These are phyloP conservation scores for Anaspis maculata DNA, from an alignment of 2,888 invertebrate genomes.

Conservation along the genomic window DNA sequence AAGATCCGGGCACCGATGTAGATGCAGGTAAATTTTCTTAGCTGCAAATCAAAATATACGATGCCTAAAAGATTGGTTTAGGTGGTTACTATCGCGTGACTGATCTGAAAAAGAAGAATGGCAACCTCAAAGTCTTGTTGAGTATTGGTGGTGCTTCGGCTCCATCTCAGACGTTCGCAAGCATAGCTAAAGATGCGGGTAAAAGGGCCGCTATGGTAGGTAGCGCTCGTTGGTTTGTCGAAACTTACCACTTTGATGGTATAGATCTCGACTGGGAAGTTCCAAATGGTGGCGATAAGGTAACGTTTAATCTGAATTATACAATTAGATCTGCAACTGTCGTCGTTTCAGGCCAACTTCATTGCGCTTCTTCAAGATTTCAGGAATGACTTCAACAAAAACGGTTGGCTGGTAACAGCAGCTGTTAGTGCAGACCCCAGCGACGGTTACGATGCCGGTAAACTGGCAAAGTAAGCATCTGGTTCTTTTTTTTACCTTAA, in stretches of 20 bases:
- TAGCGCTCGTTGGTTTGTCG: conserved; percentile 46
- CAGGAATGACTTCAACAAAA: conserved; percentile 14
- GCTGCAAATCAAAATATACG: too few relatives aligned
- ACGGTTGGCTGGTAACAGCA: conserved; percentile 19
- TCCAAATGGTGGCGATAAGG: conserved; percentile 49
- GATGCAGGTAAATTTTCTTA: conserved; percentile 3
- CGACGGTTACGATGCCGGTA: conserved; percentile 20
- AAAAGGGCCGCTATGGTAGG: conserved; percentile 48
- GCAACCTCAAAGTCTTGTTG: conserved; percentile 22
- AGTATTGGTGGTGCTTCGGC: conserved; percentile 24
- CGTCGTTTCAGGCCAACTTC: conserved; percentile 8
- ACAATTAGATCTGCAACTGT: too few relatives aligned
- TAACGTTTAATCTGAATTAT: too few relatives aligned
- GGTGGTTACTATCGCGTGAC: conserved; percentile 15
- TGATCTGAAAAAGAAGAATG: conserved; percentile 22
- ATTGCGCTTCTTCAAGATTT: conserved; percentile 45
- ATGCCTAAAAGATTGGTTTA: too few relatives aligned
- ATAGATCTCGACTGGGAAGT: conserved; percentile 69
- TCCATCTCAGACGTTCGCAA: conserved; percentile 19
- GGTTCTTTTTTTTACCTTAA: not conserved
- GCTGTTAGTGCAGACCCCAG: conserved; percentile 17
- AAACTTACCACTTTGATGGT: conserved; percentile 56
- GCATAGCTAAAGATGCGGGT: conserved; percentile 42
- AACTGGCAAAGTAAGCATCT: conserved; percentile 20
- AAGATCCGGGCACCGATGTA: conserved; percentile 2